Evolutionary conservation across 2,888 invertebrate genomes (phyloP), one percentile per base, ranked within the genome.

Genomic region (Xestia c-nigrum): DNA sequence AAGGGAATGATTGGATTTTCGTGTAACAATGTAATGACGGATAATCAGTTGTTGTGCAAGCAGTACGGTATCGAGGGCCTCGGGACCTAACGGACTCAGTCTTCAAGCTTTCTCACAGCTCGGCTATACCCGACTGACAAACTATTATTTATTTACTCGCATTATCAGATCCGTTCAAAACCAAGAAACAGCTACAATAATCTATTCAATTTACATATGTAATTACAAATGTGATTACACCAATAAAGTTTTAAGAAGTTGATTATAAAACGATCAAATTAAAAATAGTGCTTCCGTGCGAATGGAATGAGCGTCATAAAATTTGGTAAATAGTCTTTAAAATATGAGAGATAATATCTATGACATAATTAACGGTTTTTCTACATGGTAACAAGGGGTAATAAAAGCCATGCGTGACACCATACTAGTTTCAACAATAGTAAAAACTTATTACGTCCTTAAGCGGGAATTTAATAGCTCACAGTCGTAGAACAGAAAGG

Each of bases 1-100:
- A 84, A 81, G 74, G 76, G 74, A 80, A 80, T 78, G 77, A 85
- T 87, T 85, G 76, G 81, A 81, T 87, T 87, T 83, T 85, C 77
- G 75, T 85, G 86, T 85, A 89, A 88, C 80, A 83, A 80, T 81
- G 82, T 85, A 88, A 87, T 89, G 88, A 89, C 57, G 83, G 84
- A 88, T 86, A 87, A 90, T 90, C 84, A 85, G 80, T 82, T 82
- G 83, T 87, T 90, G 86, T 79, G 85, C 88, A 90, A 89, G 85
- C 84, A 85, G 81, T 81, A 84, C 84, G 79, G 80, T 78, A 86
- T 81, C 74, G 59, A 82, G 63, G 85, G 85, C 90, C 89, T 87
- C 80, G 84, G 89, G 88, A 79, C 74, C 82, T 89, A 90, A 89
- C 89, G 88, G 89, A 80, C 75, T 61, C 9, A 68, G 72, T 59